A percentile compares a stretch with the other conserved stretches of the same genome.
Conservation (phyloP, 2,113 vertebrate genomes). For the Hystrix cristata region DNA sequence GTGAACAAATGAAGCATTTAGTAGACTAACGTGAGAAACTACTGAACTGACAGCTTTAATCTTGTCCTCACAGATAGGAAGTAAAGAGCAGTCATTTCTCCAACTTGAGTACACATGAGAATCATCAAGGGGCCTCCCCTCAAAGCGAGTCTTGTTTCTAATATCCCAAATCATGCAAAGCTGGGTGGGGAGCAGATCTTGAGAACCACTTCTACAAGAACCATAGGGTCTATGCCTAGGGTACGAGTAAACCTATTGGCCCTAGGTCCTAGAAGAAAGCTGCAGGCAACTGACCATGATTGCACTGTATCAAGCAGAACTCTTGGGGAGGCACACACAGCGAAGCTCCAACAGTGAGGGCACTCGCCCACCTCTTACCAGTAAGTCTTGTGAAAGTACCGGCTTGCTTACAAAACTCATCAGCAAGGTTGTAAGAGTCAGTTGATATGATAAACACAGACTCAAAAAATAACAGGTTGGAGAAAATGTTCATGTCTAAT, state of each 20-base stretch:
- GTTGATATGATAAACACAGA: not conserved
- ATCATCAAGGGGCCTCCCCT: not conserved
- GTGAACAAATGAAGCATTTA: not conserved
- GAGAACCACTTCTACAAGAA: not conserved
- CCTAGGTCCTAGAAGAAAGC: not conserved
- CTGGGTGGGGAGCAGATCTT: not conserved
- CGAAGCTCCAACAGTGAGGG: fast-evolving
- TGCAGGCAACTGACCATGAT: not conserved
- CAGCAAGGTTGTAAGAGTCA: not conserved
- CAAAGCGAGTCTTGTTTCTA: not conserved
- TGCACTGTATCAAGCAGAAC: not conserved
- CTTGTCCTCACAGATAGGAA: not conserved
- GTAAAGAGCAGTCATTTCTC: not conserved
- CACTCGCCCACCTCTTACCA: not conserved
- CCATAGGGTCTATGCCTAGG: not conserved
- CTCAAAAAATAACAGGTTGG: not conserved
- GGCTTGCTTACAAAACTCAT: not conserved
- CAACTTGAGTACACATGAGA: not conserved
- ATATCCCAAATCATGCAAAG: not conserved
- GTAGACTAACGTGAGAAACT: not conserved
- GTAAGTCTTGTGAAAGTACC: not conserved
- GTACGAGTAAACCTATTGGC: not conserved
- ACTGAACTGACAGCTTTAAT: too few relatives aligned
- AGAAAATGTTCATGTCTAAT: not conserved
- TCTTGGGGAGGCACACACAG: not conserved